Base-by-base conservation (phyloP, 2,113 vertebrate species). In the Dryoscopus gambensis region DNA sequence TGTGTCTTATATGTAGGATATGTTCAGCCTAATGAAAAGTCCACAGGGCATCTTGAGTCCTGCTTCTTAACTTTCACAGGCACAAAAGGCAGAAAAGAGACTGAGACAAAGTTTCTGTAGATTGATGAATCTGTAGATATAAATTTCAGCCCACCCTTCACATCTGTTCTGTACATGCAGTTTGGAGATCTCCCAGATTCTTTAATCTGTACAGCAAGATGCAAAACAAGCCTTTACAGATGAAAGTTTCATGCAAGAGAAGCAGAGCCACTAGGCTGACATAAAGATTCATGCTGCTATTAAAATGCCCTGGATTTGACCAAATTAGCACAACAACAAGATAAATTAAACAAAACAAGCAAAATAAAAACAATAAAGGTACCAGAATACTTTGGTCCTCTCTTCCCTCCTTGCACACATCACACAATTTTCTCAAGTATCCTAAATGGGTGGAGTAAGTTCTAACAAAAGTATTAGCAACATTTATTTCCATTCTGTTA, bases 161-260 rank as follows among this genome's bases (percentile, higher is more conserved):
- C 92, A 90, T 92, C 84, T 87, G 70, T 47, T 79, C 68, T 33
- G 25, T 74, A 77, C 55, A 53, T 47, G n/a, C 33, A 28, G 65
- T 60, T 71, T 91, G 74, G 84, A 96, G 71, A 85, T 89, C 89
- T 80, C 91, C 70, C 93, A 95, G 81, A 42, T 86, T 90, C 42
- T 91, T 94, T 82, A 79, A 81, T 87, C 88, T 82, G 71, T 80
- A 84, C 50, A 94, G 83, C 27, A 80, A 47, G 53, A 77, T 40
- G 73, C 62, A 27, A 95, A 97, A 53, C 49, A 69, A 94, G 62
- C 33, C 44, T 76, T 85, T 82, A 79, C 28, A 87, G 57, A 92
- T 53, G 35, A 87, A 90, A 91, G 70, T 78, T 95, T 44, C 49
- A 47, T 17, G 60, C 68, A 73, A 77, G 13, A 42, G 47, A 77